These are phyloP conservation scores for Anthophora plumipes DNA, from an alignment of 2,888 invertebrate genomes.

Conservation along the genomic window DNA sequence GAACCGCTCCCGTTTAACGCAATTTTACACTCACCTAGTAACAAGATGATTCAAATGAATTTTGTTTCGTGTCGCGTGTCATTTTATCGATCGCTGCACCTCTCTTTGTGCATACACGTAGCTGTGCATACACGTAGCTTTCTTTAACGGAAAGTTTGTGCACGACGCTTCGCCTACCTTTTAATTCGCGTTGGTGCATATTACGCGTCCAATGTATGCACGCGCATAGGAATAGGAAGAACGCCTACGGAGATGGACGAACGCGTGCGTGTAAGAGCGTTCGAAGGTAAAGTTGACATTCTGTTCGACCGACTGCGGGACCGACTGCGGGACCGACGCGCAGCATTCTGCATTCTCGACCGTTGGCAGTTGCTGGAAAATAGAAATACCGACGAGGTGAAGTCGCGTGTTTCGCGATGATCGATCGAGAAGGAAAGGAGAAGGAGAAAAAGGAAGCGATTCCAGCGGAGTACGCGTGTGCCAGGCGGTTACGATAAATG, in stretches of 20 bases:
- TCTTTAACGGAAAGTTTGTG: too few relatives aligned
- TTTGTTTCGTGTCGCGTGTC: background rate
- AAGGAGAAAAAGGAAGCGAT: too few relatives aligned
- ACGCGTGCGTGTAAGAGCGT: too few relatives aligned
- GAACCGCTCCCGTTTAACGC: background rate
- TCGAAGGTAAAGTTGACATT: background rate
- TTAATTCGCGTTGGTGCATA: too few relatives aligned
- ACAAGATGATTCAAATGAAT: background rate
- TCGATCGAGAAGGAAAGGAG: slow-evolving; percentile 12
- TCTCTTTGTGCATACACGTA: too few relatives aligned
- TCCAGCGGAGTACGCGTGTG: too few relatives aligned
- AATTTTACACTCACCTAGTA: slow-evolving; percentile 1
- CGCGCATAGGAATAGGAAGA: too few relatives aligned
- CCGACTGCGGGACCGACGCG: background rate
- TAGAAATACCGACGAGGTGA: background rate
- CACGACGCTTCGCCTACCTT: too few relatives aligned
- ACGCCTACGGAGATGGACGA: too few relatives aligned
- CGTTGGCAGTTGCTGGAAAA: background rate
- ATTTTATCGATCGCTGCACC: too few relatives aligned
- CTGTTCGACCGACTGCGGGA: background rate
- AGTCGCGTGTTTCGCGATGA: slow-evolving; percentile 38
- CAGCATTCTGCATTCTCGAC: background rate
- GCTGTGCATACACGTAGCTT: background rate
- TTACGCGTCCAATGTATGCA: too few relatives aligned
- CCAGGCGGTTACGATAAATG: too few relatives aligned